These are phyloP conservation scores for Tanypteryx hageni DNA, from an alignment of 2,888 invertebrate genomes.

Conservation along the genomic window DNA sequence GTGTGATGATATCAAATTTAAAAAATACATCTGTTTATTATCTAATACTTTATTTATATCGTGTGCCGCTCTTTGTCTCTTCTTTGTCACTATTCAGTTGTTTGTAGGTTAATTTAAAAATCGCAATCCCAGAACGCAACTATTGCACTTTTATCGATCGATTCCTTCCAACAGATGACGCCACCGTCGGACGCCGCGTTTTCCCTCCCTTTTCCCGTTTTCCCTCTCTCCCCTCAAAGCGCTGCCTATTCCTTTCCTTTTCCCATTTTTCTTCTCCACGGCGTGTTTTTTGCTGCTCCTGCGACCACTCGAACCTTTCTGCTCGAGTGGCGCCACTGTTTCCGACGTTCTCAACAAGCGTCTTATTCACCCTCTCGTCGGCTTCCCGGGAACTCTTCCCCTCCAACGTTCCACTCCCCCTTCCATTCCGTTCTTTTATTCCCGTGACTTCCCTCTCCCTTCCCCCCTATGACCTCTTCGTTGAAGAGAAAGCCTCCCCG, in stretches of 20 bases:
- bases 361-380: neutral
- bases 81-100: neutral
- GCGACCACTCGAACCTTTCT: slow-evolving; percentile 46
- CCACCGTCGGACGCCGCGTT: neutral
- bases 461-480: too few relatives aligned
- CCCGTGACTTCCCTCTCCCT: neutral
- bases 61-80: too few relatives aligned
- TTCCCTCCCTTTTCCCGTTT: neutral
- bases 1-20: neutral
- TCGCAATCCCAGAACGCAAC: neutral
- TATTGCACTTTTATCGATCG: neutral
- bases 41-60: too few relatives aligned
- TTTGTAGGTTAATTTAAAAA: too few relatives aligned
- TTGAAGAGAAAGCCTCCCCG: too few relatives aligned
- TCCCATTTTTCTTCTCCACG: slow-evolving; percentile 25
- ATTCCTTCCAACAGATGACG: neutral
- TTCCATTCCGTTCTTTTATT: neutral
- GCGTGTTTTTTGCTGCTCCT: neutral
- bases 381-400: neutral
- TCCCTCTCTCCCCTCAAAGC: neutral
- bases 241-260: too few relatives aligned
- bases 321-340: slow-evolving; percentile 35
- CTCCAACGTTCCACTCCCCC: neutral
- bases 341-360: slow-evolving; percentile 46
- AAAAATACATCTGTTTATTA: too few relatives aligned